Percentiles rank a stretch among this genome's conserved stretches.
These are phyloP conservation scores for Aptenodytes forsteri DNA, from an alignment of 2,113 vertebrate genomes.

Conservation along the genomic window DNA sequence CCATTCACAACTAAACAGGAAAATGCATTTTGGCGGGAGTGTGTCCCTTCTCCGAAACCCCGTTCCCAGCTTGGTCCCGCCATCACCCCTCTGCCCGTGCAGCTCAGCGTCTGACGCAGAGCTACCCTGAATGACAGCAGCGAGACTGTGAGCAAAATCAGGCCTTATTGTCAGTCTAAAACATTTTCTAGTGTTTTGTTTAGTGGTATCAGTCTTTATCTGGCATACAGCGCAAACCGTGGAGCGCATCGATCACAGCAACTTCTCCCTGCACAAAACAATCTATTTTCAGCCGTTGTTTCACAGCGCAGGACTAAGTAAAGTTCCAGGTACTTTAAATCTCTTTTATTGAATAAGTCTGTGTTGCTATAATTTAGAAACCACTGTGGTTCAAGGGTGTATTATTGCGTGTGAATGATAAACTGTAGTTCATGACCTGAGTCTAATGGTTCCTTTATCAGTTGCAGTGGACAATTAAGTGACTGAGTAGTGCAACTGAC, in stretches of 20 bases:
- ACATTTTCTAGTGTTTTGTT: not conserved
- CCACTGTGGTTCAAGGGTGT: not conserved
- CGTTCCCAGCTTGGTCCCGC: not conserved
- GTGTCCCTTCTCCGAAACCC: not conserved
- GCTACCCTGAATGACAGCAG: not conserved
- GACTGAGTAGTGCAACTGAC: constrained; percentile 72
- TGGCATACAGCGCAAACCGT: not conserved
- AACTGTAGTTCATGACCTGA: constrained; percentile 75
- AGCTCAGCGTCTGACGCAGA: not conserved
- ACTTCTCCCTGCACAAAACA: not conserved
- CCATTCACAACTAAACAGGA: not conserved
- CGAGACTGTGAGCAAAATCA: not conserved
- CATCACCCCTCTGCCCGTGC: not conserved
- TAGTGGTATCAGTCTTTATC: not conserved
- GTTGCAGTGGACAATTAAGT: constrained; percentile 78
- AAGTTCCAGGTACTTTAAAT: constrained; percentile 17
- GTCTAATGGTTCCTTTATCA: constrained; percentile 78
- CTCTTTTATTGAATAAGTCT: not conserved
- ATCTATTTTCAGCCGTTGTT: not conserved
- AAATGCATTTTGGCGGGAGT: not conserved
- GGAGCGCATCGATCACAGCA: not conserved
- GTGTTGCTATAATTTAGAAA: constrained; percentile 26
- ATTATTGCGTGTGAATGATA: constrained; percentile 55
- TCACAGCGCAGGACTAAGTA: not conserved
- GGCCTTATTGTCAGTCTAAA: not conserved